Conservation (phyloP, 2,113 vertebrate genomes). For the cattle (Bos taurus) region ARS-UCD2.0 NC_037335.1:92211001-92211500, state of each 20-base stretch:
- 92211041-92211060: neutral
- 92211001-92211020: neutral
- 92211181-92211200: neutral
- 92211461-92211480: neutral
- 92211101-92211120: neutral
- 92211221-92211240: neutral
- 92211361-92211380: neutral
- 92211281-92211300: neutral
- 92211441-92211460: neutral
- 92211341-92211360: accelerated
- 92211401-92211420: neutral
- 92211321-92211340: neutral
- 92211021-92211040: neutral
- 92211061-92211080: neutral
- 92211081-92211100: neutral
- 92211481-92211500: neutral
- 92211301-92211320: neutral
- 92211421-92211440: neutral
- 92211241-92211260: neutral
- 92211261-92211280: neutral
- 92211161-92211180: neutral
- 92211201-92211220: neutral
- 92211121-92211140: neutral
- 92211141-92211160: neutral
- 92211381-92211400: neutral